Evolutionary conservation across 2,113 vertebrate genomes (phyloP), one percentile per base, ranked within the genome.

Genomic region (Nerophis ophidion): DNA sequence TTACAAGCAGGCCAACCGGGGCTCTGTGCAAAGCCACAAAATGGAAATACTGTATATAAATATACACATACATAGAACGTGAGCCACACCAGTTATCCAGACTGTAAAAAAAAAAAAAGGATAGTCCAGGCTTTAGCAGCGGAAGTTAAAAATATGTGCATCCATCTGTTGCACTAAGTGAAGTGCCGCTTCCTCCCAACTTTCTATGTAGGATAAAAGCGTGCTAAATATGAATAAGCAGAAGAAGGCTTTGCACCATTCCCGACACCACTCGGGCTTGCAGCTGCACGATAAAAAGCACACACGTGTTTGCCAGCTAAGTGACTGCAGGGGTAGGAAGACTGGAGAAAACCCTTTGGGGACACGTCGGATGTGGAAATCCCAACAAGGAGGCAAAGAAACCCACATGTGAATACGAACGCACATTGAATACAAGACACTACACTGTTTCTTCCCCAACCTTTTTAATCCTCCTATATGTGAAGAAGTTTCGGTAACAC

Each of bases 1-100:
- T 89, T 82, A 87, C 79, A 81, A 88, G 77, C 80, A 80, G 72
- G 65, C 75, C 40, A 44, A 44, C 10, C 80, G 63, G 58, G 63
- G 68, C 62, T 72, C 80, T 76, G 68, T 35, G 38, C 63, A 56
- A 80, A 75, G 48, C 71, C 70, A 73, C 72, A 81, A 64, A 68
- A 65, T 71, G 57, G 45, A 86, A 48, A 78, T 52, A 44, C 40
- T 44, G 40, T 44, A 74, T 10, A 69, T 5, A 48, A 8, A 60
- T 7, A 65, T 7, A 47, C 60, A 64, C 52, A 42, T 60, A 64
- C 52, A 42, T 36, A 65, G 4, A 61, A 1, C 60, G 19, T 4
- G 15, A 67, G 45, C 63, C 72, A 70, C 56, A 65, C 16, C 44
- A 56, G 42, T 50, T 66, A 71, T 33, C 34, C 40, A 15, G 11